Evolutionary conservation across 2,113 vertebrate species (phyloP).

Genomic region (Halcyon malimbica): DNA sequence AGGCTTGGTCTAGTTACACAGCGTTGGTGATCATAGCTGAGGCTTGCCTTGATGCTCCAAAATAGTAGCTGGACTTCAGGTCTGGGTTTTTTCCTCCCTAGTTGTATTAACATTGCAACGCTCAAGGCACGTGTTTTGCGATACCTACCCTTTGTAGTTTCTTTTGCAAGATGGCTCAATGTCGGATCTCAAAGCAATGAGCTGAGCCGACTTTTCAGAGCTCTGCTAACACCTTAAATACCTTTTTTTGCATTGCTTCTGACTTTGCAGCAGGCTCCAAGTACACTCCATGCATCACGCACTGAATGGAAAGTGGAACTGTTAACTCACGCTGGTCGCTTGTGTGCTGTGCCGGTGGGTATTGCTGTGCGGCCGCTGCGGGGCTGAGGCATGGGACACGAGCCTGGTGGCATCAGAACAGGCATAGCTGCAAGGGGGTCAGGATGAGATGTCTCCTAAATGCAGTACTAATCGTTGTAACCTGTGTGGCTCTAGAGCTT

Average conservation of each 20-base stretch:
- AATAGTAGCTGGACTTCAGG: not conserved
- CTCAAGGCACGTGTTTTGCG: accelerated
- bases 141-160: not conserved
- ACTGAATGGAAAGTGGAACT: not conserved
- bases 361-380: not conserved
- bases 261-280: not conserved
- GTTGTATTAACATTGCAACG: not conserved
- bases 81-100: not conserved
- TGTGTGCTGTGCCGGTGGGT: accelerated
- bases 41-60: not conserved
- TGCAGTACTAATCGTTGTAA: not conserved
- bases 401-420: not conserved
- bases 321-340: not conserved
- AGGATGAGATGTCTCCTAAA: not conserved
- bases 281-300: accelerated
- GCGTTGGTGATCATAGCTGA: accelerated
- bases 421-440: not conserved
- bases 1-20: not conserved
- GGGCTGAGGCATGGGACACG: not conserved
- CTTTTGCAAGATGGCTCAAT: not conserved
- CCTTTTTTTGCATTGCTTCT: not conserved
- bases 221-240: not conserved
- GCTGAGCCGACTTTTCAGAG: not conserved
- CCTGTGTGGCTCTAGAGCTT: not conserved
- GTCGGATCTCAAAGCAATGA: not conserved